phyloP scores from a whole-genome alignment of 2,113 vertebrate species.

The Gopherus evgoodei region DNA sequence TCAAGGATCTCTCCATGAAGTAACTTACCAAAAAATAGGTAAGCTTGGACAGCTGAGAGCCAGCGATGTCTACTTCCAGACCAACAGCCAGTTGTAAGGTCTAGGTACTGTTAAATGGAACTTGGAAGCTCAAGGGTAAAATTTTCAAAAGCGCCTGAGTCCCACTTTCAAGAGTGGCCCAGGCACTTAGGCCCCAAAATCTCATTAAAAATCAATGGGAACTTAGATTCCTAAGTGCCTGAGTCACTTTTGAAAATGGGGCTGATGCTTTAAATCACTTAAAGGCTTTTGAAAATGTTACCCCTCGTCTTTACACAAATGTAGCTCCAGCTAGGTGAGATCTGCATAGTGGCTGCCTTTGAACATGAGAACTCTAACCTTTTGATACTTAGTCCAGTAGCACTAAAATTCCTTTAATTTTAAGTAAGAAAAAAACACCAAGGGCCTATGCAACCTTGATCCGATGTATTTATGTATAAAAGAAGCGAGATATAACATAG shows the following conservation, averaged over 20 bases:
- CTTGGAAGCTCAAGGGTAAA: neutral
- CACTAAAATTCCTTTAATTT: neutral
- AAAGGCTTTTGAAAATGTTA: neutral
- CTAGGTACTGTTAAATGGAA: neutral
- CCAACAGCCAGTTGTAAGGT: neutral
- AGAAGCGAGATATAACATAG: neutral
- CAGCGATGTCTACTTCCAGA: neutral
- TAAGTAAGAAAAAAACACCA: neutral
- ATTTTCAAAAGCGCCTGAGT: neutral
- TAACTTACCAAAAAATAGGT: neutral
- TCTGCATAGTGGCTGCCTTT: neutral
- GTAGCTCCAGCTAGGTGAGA: neutral
- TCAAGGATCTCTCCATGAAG: neutral
- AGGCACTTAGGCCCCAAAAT: neutral
- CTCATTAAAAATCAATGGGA: neutral
- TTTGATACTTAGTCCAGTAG: neutral
- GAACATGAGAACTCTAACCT: fast-evolving
- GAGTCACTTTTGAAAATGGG: neutral
- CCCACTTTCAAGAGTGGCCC: neutral
- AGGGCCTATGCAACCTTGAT: neutral
- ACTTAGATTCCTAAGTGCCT: neutral
- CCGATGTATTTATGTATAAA: neutral
- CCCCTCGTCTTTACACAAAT: neutral
- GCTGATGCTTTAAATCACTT: neutral
- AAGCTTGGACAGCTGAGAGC: neutral